Evolutionary conservation across 2,888 invertebrate genomes (phyloP).

Genomic region (Taphrorychus bicolor): DNA sequence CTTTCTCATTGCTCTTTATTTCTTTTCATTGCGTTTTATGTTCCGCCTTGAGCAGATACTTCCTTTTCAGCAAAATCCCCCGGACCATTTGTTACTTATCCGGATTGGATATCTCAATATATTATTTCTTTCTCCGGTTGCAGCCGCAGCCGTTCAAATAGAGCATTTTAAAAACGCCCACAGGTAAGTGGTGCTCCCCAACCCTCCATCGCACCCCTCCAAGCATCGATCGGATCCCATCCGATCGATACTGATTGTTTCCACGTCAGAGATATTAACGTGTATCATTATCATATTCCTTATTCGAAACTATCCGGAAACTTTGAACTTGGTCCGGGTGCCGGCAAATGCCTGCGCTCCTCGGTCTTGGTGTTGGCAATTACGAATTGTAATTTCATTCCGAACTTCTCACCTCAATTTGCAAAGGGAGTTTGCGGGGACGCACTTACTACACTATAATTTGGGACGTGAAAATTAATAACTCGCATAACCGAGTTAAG

Average conservation of each 20-base stretch:
- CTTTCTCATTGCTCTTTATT: slow-evolving; percentile 32
- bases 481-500: slow-evolving; percentile 1
- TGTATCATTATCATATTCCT: slow-evolving; percentile 28
- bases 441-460: slow-evolving; percentile 14
- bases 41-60: slow-evolving; percentile 28
- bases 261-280: slow-evolving; percentile 6
- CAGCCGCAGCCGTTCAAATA: neutral
- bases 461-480: slow-evolving; percentile 11
- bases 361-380: slow-evolving; percentile 39
- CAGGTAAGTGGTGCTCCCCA: neutral
- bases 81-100: slow-evolving; percentile 53
- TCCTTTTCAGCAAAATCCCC: slow-evolving; percentile 42
- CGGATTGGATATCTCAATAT: slow-evolving; percentile 53
- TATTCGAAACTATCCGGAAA: slow-evolving; percentile 28
- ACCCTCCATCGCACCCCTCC: no score
- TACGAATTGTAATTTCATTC: slow-evolving; percentile 37
- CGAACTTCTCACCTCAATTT: slow-evolving; percentile 37
- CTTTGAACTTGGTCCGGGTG: slow-evolving; percentile 27
- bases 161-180: slow-evolving; percentile 1
- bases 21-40: slow-evolving; percentile 38
- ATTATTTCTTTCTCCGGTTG: slow-evolving; percentile 1
- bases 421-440: slow-evolving; percentile 24
- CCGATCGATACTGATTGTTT: neutral
- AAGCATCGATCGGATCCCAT: neutral
- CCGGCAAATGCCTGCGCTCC: slow-evolving; percentile 9